These are phyloP conservation scores for Ooceraea biroi DNA, from an alignment of 1,140 invertebrate genomes.

Conservation along the genomic window DNA sequence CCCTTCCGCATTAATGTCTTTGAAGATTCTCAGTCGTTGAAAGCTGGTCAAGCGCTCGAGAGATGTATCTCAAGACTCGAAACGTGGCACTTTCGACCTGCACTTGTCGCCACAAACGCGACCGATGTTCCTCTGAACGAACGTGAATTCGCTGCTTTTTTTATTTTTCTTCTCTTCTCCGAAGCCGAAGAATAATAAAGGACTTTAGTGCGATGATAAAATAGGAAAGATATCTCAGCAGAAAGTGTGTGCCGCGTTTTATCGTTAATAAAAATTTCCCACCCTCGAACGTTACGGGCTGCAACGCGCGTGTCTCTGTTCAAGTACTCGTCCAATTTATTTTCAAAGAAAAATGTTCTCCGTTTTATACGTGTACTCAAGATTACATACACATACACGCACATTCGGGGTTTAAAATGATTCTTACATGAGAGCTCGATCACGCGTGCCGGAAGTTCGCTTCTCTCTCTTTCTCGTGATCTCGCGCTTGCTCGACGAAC, in stretches of 20 bases:
- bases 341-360: background rate
- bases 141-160: background rate
- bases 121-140: background rate
- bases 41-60: conserved; percentile 34
- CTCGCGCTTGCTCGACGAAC: no score
- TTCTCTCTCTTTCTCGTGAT: no score
- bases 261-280: background rate
- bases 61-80: conserved; percentile 1
- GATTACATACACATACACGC: background rate
- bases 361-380: conserved; percentile 5
- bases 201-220: background rate
- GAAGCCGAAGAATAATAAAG: background rate
- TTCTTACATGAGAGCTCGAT: no score
- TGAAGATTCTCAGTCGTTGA: conserved; percentile 36
- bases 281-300: no score
- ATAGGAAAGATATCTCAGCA: background rate
- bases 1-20: conserved; percentile 22
- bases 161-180: no score
- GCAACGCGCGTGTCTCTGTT: background rate
- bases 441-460: no score
- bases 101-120: background rate
- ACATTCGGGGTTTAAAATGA: no score
- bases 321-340: background rate
- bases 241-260: background rate
- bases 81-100: background rate